Base-by-base conservation (phyloP, 2,888 invertebrate genomes). In the Netelia inedita region DNA sequence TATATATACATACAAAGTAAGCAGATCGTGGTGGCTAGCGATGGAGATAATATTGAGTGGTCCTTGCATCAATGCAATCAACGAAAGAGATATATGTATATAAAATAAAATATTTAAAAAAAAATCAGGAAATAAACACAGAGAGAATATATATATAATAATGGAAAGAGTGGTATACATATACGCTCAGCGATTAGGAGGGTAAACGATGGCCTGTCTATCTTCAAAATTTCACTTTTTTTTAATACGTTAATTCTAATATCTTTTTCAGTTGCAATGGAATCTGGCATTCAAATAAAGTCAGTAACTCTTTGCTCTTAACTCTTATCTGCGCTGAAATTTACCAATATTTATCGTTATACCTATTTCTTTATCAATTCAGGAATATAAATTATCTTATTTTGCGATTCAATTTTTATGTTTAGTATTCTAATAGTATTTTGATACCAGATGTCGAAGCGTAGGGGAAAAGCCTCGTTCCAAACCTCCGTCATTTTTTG, bases 31-130 rank as follows among this genome's bases (percentile, higher is more conserved):
- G 91, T 92, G 89, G 91, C 91, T 92, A 93, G 93, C 92, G 89
- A 91, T 92, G 92, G 93, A 93, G 90, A 91, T 93, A 93, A 91
- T 92, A 93, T 96, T 96, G 96, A 96, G 96, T 96, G 96, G 96
- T 96, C 96, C 96, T 96, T 96, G 96, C 96, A 95, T 94, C 93
- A 94, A 95, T 94, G 93, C 93, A 92, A 90, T 91, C 90, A 92
- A 93, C 90, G 90, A 88, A 91, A 89, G 86, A 88, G 78, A 86
- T 68, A 76, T 83, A 23, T 63, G 66, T 57, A 59, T 61, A 72
- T 71, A 82, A 35, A 28, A 46, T n/a, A 80, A 35, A 68, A 35
- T 35, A 35, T 35, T 35, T 0, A 59, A 81, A 69, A 72, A 78
- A 69, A 79, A 74, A 81, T 68, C 53, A 61, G 35, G 50, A 69